Conservation (phyloP, 1,140 invertebrate species). For the Andrena cerasifolii region DNA sequence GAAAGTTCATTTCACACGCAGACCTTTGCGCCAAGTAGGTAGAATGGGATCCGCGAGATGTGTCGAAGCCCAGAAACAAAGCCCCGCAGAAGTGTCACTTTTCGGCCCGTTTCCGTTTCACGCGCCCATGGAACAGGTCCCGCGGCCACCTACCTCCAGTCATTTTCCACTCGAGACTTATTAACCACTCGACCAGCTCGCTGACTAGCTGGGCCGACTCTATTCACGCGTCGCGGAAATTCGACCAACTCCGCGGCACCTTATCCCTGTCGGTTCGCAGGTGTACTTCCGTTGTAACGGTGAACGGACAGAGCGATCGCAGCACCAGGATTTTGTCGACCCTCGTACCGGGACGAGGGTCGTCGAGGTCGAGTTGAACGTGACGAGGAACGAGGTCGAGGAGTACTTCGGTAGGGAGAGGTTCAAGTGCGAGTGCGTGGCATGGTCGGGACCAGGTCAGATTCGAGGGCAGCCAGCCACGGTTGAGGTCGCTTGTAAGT, state of each 20-base stretch:
- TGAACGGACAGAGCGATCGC: constrained; percentile 86
- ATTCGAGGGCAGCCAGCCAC: constrained; percentile 92
- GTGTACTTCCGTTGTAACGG: constrained; percentile 95
- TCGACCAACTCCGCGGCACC: background rate
- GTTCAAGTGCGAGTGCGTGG: constrained; percentile 94
- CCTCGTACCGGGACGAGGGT: constrained; percentile 93
- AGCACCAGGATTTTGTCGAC: constrained; percentile 88
- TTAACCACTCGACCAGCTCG: constrained; percentile 46
- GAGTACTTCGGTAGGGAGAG: constrained; percentile 94
- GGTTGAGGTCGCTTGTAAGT: constrained; percentile 96
- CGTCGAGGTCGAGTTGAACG: constrained; percentile 92
- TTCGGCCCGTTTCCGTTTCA: constrained; percentile 23
- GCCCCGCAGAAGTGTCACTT: background rate
- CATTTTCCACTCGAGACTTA: constrained; percentile 47
- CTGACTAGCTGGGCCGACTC: constrained; percentile 21
- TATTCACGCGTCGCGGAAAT: constrained; percentile 42
- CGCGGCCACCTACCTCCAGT: too few relatives aligned
- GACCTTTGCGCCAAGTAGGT: background rate
- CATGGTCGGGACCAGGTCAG: constrained; percentile 88
- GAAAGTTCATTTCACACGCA: background rate
- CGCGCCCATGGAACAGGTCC: background rate
- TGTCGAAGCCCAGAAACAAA: constrained; percentile 11
- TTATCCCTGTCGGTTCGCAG: constrained; percentile 72
- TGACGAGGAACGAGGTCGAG: constrained; percentile 95
- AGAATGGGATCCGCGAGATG: constrained; percentile 1